These are phyloP conservation scores for Mellivora capensis DNA, from an alignment of 2,113 vertebrate genomes.

Conservation along the genomic window DNA sequence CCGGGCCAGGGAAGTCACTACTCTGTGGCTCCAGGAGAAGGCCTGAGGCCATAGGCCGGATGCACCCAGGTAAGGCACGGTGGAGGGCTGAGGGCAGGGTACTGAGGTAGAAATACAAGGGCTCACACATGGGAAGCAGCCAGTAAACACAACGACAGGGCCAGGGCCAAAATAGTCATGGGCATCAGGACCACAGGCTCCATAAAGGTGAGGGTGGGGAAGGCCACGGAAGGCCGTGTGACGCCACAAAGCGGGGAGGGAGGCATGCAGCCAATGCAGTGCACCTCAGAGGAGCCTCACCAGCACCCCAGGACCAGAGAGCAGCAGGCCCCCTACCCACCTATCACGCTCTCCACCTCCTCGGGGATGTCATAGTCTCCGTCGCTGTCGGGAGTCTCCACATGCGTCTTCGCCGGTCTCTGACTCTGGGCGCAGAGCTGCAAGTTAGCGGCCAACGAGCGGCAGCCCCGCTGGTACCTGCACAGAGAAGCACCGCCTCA, in stretches of 20 bases:
- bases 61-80: neutral
- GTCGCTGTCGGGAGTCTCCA: slow-evolving; percentile 47
- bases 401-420: neutral
- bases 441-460: slow-evolving; percentile 91
- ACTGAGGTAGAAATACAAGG: neutral
- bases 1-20: neutral
- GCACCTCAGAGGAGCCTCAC: neutral
- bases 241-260: too few species aligned
- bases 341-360: slow-evolving; percentile 94
- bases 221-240: neutral
- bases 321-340: slow-evolving; percentile 76
- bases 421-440: slow-evolving; percentile 67
- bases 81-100: neutral
- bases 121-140: neutral
- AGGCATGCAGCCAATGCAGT: rapidly evolving
- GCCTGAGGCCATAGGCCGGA: neutral
- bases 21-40: neutral
- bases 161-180: neutral
- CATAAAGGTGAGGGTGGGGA: neutral
- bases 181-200: neutral
- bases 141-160: neutral
- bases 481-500: neutral
- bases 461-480: slow-evolving; percentile 95
- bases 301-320: neutral
- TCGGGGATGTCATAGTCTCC: slow-evolving; percentile 93